Base-by-base conservation (phyloP, 2,888 invertebrate genomes). In the Stegana nigrithorax region DNA sequence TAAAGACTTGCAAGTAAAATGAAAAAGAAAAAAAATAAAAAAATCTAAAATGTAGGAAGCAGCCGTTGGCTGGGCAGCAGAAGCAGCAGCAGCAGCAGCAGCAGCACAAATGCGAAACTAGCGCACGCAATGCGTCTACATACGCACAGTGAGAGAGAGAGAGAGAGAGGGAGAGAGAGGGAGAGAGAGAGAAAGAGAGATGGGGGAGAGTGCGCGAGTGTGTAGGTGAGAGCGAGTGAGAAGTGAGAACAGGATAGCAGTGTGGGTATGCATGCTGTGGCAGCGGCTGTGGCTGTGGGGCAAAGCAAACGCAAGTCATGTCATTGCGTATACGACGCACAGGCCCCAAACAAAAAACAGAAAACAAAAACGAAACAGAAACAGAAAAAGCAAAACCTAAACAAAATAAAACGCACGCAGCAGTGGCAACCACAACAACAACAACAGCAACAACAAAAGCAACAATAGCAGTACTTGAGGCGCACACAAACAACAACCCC, bases 1-100 rank as follows among this genome's bases (percentile, higher is more conserved):
- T 75, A 78, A 75, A 76, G 73, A 79, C 78, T 75, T 75, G 75
- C 75, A 75, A 76, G 32, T 26, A 39, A 39, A 56, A 25, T 25
- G 21, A 42, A 8, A 4, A 23, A 5, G 53, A 14, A 29, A n/a
- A 6, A 23, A 44, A 45, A 14, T 4, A 47, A 10, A 10, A 51
- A 51, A 39, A 39, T 17, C 3, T 32, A 4, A 17, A 4, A 19
- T 29, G 47, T 26, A 56, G 39, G 23, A 23, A 19, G 45, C 26
- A 26, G 4, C 14, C 23, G 19, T 44, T 44, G 17, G 25, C 4
- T 12, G 42, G 27, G 51, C 5, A 19, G 26, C 12, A n/a, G 51
- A n/a, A n/a, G n/a, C n/a, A n/a, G n/a, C n/a, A 21, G 42, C 17
- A 26, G 53, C 25, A 60, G 29, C 25, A 36, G 21, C 45, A 7